Percentiles rank a stretch among this genome's conserved stretches.
phyloP scores from a whole-genome alignment of 30 jellyfish, hydroid and myxozoan species.

The Aurelia aurita region DNA sequence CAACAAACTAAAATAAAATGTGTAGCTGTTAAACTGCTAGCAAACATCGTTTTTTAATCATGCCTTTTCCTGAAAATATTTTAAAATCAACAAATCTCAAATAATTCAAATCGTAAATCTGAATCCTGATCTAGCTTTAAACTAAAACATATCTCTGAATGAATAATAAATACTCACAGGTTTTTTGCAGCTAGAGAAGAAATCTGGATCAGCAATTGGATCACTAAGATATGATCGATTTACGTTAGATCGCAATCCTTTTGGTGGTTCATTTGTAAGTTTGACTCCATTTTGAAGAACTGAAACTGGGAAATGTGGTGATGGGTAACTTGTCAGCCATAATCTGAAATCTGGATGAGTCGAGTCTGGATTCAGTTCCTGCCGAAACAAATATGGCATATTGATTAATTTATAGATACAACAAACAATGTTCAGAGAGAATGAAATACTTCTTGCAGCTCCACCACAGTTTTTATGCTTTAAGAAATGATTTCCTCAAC shows the following conservation, averaged over 20 bases:
- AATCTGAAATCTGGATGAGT: slow-evolving; percentile 97
- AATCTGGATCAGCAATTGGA: slow-evolving; percentile 95
- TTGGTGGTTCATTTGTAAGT: slow-evolving; percentile 96
- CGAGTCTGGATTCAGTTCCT: slow-evolving; percentile 94
- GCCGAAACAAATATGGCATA: background rate
- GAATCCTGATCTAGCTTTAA: too few species aligned
- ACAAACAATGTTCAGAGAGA: background rate
- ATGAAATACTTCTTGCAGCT: background rate
- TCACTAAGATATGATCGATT: slow-evolving; percentile 94
- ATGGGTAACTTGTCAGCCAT: slow-evolving; percentile 95
- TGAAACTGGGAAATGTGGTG: slow-evolving; percentile 96
- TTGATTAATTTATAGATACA: background rate
- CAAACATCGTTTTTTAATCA: too few species aligned
- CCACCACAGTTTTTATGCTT: background rate
- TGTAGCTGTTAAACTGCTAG: too few species aligned
- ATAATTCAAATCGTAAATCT: too few species aligned
- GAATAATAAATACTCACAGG: slow-evolving; percentile 56
- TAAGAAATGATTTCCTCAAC: too few species aligned
- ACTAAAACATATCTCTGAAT: too few species aligned
- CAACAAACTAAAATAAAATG: too few species aligned
- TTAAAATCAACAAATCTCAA: too few species aligned
- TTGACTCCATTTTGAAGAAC: slow-evolving; percentile 94
- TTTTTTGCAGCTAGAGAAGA: slow-evolving; percentile 88
- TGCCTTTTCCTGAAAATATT: too few species aligned
- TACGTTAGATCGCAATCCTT: slow-evolving; percentile 93